phyloP scores from a whole-genome alignment of 1,140 invertebrate species.

The Halyomorpha halys region DNA sequence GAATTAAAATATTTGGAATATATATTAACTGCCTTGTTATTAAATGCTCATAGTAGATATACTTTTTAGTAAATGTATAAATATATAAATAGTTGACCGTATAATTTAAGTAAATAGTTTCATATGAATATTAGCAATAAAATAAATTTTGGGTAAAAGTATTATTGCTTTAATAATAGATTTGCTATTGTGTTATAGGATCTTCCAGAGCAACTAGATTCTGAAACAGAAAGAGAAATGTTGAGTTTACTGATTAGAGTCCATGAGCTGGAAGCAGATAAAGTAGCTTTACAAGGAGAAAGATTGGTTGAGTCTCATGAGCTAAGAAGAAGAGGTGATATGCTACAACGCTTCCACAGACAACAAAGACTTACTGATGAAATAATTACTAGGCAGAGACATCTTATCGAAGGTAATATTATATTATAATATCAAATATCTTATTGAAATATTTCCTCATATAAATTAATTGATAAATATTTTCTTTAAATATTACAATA shows the following conservation, averaged over 20 bases:
- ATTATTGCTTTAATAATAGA: too few species aligned
- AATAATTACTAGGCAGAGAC: slow-evolving; percentile 76
- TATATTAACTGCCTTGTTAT: too few species aligned
- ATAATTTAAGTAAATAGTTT: too few species aligned
- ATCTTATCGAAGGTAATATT: slow-evolving; percentile 69
- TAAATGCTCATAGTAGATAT: too few species aligned
- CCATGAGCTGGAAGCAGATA: slow-evolving; percentile 85
- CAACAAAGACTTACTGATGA: slow-evolving; percentile 80
- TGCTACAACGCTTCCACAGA: slow-evolving; percentile 70
- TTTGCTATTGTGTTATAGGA: slow-evolving; percentile 49
- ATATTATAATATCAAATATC: not conserved
- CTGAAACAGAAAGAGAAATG: slow-evolving; percentile 77
- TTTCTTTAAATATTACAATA: not conserved
- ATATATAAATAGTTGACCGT: too few species aligned
- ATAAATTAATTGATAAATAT: not conserved
- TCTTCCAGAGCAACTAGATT: slow-evolving; percentile 68
- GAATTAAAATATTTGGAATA: too few species aligned
- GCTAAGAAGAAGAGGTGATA: slow-evolving; percentile 66
- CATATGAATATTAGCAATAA: too few species aligned
- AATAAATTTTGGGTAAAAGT: too few species aligned
- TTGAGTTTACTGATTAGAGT: slow-evolving; percentile 72
- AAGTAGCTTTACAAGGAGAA: slow-evolving; percentile 79
- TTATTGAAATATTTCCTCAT: not conserved
- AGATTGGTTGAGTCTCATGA: slow-evolving; percentile 74
- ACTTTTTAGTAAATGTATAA: too few species aligned